Base-by-base conservation (phyloP, 2,797 vertebrate species). In the Acrocephalus scirpaceus region DNA sequence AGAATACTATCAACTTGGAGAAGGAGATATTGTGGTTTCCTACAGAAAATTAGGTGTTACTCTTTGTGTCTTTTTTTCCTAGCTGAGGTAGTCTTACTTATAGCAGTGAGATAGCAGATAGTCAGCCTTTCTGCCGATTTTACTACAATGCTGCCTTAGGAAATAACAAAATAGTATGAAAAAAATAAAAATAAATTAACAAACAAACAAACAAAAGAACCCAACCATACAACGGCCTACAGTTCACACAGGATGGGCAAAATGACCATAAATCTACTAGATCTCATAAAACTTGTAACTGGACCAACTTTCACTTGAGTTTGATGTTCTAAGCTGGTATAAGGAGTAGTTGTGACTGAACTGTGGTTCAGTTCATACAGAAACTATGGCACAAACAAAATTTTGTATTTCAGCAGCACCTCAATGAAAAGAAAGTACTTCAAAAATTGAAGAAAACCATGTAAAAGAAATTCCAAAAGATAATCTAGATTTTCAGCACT, bases 211-310 rank as follows among this genome's bases (percentile, higher is more conserved):
- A 60, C 25, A 40, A 29, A 58, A 34, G 8, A 6, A 4, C 11
- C 18, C 26, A 61, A 32, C 6, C 7, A 10, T 18, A 51, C 3
- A 45, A 23, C 0, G 2, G 1, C 21, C n/a, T 44, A 17, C 16
- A 23, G 32, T 48, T 67, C 25, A 17, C 6, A 29, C 8, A 51
- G 5, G 15, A 42, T 45, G 5, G 45, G 5, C 13, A 58, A 27
- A 75, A 53, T 44, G 7, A 75, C 3, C 17, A 32, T 13, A 18
- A 87, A 66, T 75, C 8, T 25, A 48, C 8, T 14, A 40, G 3
- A 29, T 40, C 58, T 84, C 29, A 20, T 48, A 30, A 23, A 11
- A 45, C 0, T 1, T 51, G 5, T n/a, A 51, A 38, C 5, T 51
- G 9, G 11, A 45, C 9, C 7, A 61, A 21, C 4, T 75, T 83